These are phyloP conservation scores for Acanthurus leucopareius DNA, from an alignment of 2,797 vertebrate species.

Conservation along the genomic window DNA sequence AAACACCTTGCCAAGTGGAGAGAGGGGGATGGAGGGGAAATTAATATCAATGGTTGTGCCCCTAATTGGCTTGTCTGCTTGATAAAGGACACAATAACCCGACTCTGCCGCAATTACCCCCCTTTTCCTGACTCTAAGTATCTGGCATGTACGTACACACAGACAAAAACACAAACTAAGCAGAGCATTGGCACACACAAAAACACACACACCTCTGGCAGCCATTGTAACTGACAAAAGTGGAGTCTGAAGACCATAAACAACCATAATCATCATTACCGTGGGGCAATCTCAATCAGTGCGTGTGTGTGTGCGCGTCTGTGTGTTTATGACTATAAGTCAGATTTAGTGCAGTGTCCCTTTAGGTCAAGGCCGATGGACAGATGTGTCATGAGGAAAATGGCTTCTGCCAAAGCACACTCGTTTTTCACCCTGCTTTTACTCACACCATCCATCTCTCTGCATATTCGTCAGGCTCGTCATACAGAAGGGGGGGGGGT, in stretches of 20 bases:
- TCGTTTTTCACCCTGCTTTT: conserved; percentile 65
- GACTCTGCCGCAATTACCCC: conserved; percentile 50
- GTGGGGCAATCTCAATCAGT: conserved; percentile 68
- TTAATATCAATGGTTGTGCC: conserved; percentile 79
- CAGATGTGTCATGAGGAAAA: conserved; percentile 74
- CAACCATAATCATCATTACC: conserved; percentile 78
- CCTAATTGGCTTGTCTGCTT: conserved; percentile 81
- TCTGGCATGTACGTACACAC: conserved; percentile 20
- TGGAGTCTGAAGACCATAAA: conserved; percentile 71
- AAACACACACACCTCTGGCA: conserved; percentile 49
- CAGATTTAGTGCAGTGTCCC: conserved; percentile 69
- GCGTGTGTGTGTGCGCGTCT: conserved; percentile 42
- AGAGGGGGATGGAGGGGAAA: conserved; percentile 56
- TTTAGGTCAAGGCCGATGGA: conserved; percentile 76
- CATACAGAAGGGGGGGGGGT: conserved; percentile 60
- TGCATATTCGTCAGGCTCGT: conserved; percentile 59
- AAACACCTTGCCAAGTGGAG: conserved; percentile 59
- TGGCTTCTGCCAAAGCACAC: conserved; percentile 58
- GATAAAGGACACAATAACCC: conserved; percentile 79
- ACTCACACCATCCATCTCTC: conserved; percentile 62
- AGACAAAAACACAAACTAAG: conserved; percentile 25
- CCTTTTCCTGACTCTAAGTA: conserved; percentile 25
- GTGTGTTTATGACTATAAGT: conserved; percentile 62
- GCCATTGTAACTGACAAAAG: conserved; percentile 66
- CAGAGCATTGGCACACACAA: conserved; percentile 29